Evolutionary conservation across 1,140 invertebrate species (phyloP).

Genomic region (Saxidomus purpurata): DNA sequence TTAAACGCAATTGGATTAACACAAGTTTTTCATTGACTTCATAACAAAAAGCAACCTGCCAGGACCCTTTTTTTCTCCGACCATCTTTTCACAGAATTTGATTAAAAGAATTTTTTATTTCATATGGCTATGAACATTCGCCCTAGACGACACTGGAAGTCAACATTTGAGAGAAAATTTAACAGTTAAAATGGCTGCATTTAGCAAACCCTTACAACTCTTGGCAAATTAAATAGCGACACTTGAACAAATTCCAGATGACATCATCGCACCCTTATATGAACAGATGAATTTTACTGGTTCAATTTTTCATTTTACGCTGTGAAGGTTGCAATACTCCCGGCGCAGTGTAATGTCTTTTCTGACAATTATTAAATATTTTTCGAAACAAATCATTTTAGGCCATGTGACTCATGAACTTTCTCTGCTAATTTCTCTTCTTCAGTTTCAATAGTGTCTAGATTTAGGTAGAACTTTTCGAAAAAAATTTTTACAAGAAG

Average conservation of each 20-base stretch:
- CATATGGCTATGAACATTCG: not conserved
- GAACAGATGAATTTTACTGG: not conserved
- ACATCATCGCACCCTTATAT: not conserved
- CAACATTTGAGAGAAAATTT: constrained; percentile 21
- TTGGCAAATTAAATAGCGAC: constrained; percentile 8
- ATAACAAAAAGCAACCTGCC: not conserved
- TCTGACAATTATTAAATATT: constrained; percentile 5
- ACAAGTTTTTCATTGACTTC: constrained; percentile 40
- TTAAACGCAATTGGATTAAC: constrained; percentile 49
- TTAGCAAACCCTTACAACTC: not conserved
- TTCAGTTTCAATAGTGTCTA: no score
- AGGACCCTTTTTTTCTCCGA: not conserved
- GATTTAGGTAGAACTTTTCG: no score
- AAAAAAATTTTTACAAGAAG: no score
- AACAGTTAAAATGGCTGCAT: not conserved
- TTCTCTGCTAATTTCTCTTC: no score
- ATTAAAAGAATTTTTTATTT: constrained; percentile 33
- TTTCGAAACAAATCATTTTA: not conserved
- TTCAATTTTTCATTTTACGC: not conserved
- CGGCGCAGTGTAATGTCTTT: not conserved
- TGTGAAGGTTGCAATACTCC: not conserved
- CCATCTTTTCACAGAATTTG: constrained; percentile 1
- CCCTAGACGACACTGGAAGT: not conserved
- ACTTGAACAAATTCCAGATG: constrained; percentile 9
- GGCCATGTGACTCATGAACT: no score